phyloP scores from a whole-genome alignment of 2,113 vertebrate genomes.

The zebrafish (Danio rerio) region DNA sequence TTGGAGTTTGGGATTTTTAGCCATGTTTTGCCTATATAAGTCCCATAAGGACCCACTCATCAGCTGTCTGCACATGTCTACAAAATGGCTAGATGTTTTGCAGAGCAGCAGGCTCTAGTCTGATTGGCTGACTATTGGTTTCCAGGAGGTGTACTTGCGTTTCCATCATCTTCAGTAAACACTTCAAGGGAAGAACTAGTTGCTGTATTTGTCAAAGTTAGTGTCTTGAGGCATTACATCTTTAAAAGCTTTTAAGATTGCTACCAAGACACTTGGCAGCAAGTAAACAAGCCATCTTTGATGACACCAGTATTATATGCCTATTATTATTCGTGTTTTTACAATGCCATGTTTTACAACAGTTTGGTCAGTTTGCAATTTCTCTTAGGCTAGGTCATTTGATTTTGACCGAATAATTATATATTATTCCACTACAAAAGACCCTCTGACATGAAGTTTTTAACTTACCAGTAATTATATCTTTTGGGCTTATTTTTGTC shows the following conservation, averaged over 20 bases:
- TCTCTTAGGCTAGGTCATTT: too few relatives aligned
- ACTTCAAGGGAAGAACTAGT: background rate
- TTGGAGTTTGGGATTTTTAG: slow-evolving; percentile 26
- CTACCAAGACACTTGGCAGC: background rate
- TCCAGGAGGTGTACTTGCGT: background rate
- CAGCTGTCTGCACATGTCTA: too few relatives aligned
- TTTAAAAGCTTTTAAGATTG: background rate
- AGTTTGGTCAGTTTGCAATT: too few relatives aligned
- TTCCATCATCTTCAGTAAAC: background rate
- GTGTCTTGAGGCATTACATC: background rate
- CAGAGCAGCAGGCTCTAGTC: background rate
- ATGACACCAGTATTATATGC: background rate
- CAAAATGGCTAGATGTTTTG: background rate
- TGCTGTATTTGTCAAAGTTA: background rate
- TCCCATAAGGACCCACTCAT: too few relatives aligned
- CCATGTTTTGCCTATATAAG: background rate
- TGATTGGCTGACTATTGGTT: background rate
- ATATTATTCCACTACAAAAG: too few relatives aligned
- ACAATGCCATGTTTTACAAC: too few relatives aligned
- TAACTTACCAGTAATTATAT: too few relatives aligned
- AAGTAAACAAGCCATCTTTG: background rate
- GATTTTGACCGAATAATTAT: too few relatives aligned
- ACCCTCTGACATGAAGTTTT: too few relatives aligned
- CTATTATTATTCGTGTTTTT: too few relatives aligned
- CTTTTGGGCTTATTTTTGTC: too few relatives aligned